These are phyloP conservation scores for cat (Felis catus) DNA, from an alignment of 2,113 vertebrate genomes.

Conservation along the genomic window DNA sequence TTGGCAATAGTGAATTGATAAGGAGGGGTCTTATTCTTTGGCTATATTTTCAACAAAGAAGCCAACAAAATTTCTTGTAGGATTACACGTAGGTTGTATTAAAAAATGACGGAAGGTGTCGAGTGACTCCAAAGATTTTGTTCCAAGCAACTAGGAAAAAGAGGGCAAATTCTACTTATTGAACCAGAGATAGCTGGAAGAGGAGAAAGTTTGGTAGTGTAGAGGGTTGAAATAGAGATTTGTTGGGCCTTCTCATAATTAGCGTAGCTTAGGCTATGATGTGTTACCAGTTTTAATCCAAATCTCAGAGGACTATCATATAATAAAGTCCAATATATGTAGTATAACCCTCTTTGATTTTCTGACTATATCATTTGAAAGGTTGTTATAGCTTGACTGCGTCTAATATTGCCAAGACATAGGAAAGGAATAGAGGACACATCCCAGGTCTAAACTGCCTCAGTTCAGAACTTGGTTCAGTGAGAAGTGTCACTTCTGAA, in stretches of 20 bases:
- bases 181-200: not conserved
- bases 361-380: not conserved
- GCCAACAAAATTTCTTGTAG: not conserved
- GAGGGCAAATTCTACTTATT: not conserved
- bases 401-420: not conserved
- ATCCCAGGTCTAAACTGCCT: not conserved
- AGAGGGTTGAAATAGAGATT: not conserved
- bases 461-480: not conserved
- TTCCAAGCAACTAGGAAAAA: not conserved
- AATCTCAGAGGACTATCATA: not conserved
- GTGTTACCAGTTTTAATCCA: not conserved
- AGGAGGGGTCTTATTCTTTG: not conserved
- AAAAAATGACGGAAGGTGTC: not conserved
- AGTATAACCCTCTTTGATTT: not conserved
- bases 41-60: not conserved
- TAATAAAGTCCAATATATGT: not conserved
- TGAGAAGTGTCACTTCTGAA: not conserved
- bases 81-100: not conserved
- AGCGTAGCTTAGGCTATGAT: not conserved
- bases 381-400: not conserved
- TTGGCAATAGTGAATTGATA: not conserved
- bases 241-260: not conserved
- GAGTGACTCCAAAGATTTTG: not conserved
- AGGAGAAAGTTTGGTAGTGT: not conserved
- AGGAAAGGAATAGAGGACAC: not conserved